Evolutionary conservation across 2,888 invertebrate species (phyloP), one percentile per base, ranked within the genome.

Genomic region (Celastrina argiolus): DNA sequence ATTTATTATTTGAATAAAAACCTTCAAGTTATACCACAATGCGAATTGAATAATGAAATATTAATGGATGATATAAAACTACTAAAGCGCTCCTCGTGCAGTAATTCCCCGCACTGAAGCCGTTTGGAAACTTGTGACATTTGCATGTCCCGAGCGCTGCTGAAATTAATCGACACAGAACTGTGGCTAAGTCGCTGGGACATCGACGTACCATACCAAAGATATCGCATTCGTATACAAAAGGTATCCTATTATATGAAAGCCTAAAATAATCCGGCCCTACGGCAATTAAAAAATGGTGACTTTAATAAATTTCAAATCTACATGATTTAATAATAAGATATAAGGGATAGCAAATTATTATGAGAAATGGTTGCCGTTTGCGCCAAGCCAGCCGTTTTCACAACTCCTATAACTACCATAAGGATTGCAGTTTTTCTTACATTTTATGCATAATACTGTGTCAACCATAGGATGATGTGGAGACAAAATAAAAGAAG

Each of bases 101-200:
- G 26, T 12, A 12, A 51, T 51, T 51, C 22, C 51, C 18, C 22
- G 14, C 51, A 51, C 14, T 26, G 22, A 14, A 12, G 14, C 51
- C 51, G 14, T 51, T 51, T 12, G 51, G 51, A 51, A 51, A 51
- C 51, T 51, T 51, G 22, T 51, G 22, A 51, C 51, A 51, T 51
- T 51, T 51, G 51, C 51, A 51, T 51, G 51, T 26, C 51, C 51
- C 22, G 22, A 51, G 22, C 22, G 51, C 51, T 22, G 51, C 51
- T 12, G 51, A 2, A 51, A 51, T 51, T 51, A 51, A 51, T 51
- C 51, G 51, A 51, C 51, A 51, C 22, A 22, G 51, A 12, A 5
- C 10, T 12, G 22, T 31, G 7, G 22, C 22, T 51, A 51, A 51
- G 51, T 22, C 22, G 51, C 22, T 22, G 1, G 5, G 5, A 0